Base-by-base conservation (phyloP, 2,113 vertebrate genomes). In the Neolamprologus hecqui region DNA sequence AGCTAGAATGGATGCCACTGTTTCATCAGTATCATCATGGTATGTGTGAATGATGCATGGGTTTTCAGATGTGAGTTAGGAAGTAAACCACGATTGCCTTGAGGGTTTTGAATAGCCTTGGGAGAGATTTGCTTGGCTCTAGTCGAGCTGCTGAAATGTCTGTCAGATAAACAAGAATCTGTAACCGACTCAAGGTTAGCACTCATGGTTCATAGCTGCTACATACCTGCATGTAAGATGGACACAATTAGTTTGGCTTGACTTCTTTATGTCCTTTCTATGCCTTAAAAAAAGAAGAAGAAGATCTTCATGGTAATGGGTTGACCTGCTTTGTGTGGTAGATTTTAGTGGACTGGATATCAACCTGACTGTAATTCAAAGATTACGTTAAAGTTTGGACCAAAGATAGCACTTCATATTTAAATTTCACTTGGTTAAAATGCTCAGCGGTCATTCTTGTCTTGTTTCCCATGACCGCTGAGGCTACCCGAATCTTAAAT, bases 391-490 rank as follows among this genome's bases (percentile, higher is more conserved):
- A 51, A 45, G 70, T 85, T 80, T 86, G 85, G 85, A 82, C 19
- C 21, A 77, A 35, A 26, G 73, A 47, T 85, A 89, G 83, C 28
- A 65, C 84, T 51, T 90, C 51, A 15, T 81, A 84, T 93, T 84
- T 88, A 88, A 42, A 89, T 90, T 15, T 91, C 65, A 83, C 40
- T 81, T 63, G 80, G 73, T 87, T 85, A 55, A 85, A 89, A 87
- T 88, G 85, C 81, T 85, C 82, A 89, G 83, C 65, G 86, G 89
- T 88, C 53, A 89, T 92, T 95, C 51, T 93, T 91, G 90, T 86
- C 35, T 58, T 79, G 81, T 81, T 87, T 86, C 87, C 94, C 40
- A 42, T 65, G 70, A 93, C 93, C 92, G 7, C 94, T 47, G 79
- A 90, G 86, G 77, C 85, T 80, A 70, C 84, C 73, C 86, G 79